phyloP scores from a whole-genome alignment of 2,113 vertebrate genomes.

The Ceyx cyanopectus region DNA sequence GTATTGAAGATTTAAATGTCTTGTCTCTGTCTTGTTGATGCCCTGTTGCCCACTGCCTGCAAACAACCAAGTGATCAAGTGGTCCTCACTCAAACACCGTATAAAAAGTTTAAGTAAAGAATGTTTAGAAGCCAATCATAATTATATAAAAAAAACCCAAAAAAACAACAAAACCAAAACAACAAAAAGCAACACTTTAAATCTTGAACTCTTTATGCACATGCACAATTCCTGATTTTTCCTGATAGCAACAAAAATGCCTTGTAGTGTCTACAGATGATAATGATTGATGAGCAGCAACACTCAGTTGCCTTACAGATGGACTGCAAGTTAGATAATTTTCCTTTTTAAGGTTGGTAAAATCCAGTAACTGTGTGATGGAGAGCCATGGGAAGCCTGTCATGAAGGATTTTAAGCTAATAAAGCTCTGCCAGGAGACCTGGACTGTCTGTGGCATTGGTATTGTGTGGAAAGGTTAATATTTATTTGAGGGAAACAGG shows the following conservation, averaged over 20 bases:
- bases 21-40: neutral
- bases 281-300: neutral
- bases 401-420: neutral
- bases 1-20: neutral
- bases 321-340: neutral
- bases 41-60: neutral
- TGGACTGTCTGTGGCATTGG: neutral
- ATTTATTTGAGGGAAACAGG: neutral
- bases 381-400: neutral
- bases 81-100: neutral
- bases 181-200: too few relatives aligned
- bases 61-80: neutral
- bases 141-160: neutral
- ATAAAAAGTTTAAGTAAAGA: neutral
- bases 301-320: fast-evolving
- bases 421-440: neutral
- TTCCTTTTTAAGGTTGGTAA: neutral
- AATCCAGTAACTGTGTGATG: neutral
- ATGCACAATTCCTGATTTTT: neutral
- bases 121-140: neutral
- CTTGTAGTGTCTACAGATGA: neutral
- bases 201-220: neutral
- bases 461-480: neutral
- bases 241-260: neutral
- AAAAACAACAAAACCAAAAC: neutral